Base-by-base conservation (phyloP, 2,113 vertebrate genomes). In the Alligator mississippiensis region DNA sequence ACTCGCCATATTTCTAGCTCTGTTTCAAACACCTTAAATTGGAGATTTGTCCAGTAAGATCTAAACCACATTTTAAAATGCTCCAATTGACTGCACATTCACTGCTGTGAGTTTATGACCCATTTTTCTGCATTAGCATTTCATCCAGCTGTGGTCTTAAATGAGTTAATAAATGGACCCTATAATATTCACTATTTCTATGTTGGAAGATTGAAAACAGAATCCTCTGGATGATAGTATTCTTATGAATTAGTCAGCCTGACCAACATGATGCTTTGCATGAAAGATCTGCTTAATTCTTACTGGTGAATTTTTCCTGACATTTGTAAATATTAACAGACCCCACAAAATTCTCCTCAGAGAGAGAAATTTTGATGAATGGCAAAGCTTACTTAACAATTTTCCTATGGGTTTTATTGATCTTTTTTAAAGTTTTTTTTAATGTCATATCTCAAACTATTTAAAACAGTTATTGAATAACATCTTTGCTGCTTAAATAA, bases 401-500 rank as follows among this genome's bases (percentile, higher is more conserved):
- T 92, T 87, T 87, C 81, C 14, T 13, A 25, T 19, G 3, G 15
- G 54, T 81, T 85, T 11, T n/a, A 38, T 62, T 80, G 24, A 72
- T 92, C 66, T 82, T 81, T 47, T 27, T 74, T 89, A 77, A 87
- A 79, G 86, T 84, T 94, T 24, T 80, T 72, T 78, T 93, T 90
- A 96, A 84, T 55, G 4, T 93, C 93, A 86, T 84, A 93, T 95
- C 93, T 96, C 92, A 88, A 66, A 89, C 5, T 62, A 93, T 75
- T 97, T 92, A 92, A 92, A 96, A 76, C 74, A 84, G 34, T 13
- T 92, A 22, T 57, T 89, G 77, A 93, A 93, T 83, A 96, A 92
- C 79, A 90, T 57, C 74, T 96, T 84, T 92, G 15, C 63, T 94
- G 79, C 82, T 97, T 95, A 96, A 97, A 96, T 95, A 96, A 96